Conservation (phyloP, 2,113 vertebrate genomes). For the Brachyhypopomus occidentalis region DNA sequence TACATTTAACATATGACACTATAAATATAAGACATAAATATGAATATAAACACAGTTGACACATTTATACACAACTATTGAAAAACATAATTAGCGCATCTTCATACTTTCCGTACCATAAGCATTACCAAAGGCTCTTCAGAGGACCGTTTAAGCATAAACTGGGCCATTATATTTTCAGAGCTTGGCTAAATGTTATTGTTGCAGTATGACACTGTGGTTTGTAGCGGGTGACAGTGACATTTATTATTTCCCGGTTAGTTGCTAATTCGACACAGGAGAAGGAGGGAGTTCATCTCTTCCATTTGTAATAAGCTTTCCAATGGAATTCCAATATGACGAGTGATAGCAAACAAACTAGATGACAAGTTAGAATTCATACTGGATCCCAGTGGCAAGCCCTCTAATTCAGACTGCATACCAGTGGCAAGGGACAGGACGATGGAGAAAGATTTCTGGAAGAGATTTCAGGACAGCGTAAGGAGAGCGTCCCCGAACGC, state of each 20-base stretch:
- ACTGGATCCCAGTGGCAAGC: neutral
- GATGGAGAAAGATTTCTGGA: neutral
- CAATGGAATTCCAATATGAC: slow-evolving; percentile 3
- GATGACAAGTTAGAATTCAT: slow-evolving; percentile 1
- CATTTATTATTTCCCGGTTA: slow-evolving; percentile 17
- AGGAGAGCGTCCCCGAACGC: neutral
- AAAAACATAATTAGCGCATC: neutral
- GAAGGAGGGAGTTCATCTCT: neutral
- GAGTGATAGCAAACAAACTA: neutral
- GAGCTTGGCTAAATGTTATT: neutral
- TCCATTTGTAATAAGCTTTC: slow-evolving; percentile 1
- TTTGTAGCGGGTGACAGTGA: neutral
- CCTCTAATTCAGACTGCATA: neutral
- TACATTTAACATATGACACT: no score
- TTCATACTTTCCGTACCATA: neutral
- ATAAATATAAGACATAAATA: neutral
- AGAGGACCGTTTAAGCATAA: neutral
- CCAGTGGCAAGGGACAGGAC: neutral
- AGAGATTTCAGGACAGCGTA: neutral
- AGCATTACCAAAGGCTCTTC: neutral
- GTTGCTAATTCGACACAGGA: slow-evolving; percentile 6
- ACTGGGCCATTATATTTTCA: neutral
- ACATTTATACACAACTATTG: neutral
- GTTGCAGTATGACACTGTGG: slow-evolving; percentile 12
- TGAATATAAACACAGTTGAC: neutral